These are phyloP conservation scores for Pionites leucogaster DNA, from an alignment of 2,113 vertebrate genomes.

Conservation along the genomic window DNA sequence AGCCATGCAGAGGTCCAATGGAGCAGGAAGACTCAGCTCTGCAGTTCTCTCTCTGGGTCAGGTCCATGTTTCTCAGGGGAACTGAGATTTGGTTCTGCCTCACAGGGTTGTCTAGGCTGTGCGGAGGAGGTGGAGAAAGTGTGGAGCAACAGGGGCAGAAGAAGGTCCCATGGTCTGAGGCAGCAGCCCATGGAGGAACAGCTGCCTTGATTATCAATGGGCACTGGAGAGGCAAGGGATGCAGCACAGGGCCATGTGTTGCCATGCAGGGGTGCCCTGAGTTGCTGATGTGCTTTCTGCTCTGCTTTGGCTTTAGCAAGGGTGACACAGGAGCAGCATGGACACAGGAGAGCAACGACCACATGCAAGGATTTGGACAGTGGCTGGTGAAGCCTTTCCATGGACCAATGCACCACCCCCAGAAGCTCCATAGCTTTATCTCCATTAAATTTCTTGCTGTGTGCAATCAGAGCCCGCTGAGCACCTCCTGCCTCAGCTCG, in stretches of 20 bases:
- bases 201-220: accelerated
- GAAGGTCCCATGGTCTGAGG: neutral
- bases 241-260: accelerated
- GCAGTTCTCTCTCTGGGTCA: neutral
- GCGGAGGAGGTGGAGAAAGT: neutral
- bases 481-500: neutral
- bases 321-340: neutral
- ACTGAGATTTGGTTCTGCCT: neutral
- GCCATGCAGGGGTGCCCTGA: accelerated
- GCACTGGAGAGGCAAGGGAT: neutral
- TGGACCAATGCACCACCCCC: neutral
- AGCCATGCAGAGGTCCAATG: neutral
- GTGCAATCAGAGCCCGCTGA: neutral
- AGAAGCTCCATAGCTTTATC: neutral
- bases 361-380: neutral
- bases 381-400: neutral
- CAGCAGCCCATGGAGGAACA: neutral
- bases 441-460: neutral
- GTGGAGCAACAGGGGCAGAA: neutral
- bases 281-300: accelerated
- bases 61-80: neutral
- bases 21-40: neutral
- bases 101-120: accelerated
- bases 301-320: neutral
- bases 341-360: neutral